These are phyloP conservation scores for Silurus lanzhouensis DNA, from an alignment of 2,797 vertebrate genomes.

Conservation along the genomic window DNA sequence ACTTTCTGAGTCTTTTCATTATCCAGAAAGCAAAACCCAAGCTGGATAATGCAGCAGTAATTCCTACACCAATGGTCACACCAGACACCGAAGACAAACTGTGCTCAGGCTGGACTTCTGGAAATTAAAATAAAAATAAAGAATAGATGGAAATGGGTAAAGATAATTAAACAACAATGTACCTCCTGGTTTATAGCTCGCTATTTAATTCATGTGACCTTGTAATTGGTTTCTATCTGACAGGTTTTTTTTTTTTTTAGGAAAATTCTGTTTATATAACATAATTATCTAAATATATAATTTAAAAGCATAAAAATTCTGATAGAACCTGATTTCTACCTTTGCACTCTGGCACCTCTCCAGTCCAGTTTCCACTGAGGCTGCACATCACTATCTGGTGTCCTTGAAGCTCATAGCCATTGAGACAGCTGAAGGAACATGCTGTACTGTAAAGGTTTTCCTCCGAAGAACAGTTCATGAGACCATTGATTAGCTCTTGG, in stretches of 20 bases:
- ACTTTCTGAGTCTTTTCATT: slow-evolving; percentile 62
- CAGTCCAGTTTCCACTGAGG: slow-evolving; percentile 74
- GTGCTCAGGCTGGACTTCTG: neutral
- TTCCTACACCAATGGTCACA: slow-evolving; percentile 55
- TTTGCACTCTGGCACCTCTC: slow-evolving; percentile 68
- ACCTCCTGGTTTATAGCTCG: neutral
- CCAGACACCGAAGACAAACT: slow-evolving; percentile 34
- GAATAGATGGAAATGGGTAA: neutral
- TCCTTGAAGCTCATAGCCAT: slow-evolving; percentile 65
- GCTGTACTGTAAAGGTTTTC: slow-evolving; percentile 63
- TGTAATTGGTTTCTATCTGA: neutral
- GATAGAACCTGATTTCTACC: slow-evolving; percentile 58
- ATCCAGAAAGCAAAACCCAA: slow-evolving; percentile 64
- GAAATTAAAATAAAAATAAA: slow-evolving; percentile 49
- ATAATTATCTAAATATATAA: no score
- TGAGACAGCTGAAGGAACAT: slow-evolving; percentile 74
- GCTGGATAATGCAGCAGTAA: slow-evolving; percentile 44
- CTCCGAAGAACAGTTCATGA: slow-evolving; percentile 68
- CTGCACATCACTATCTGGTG: slow-evolving; percentile 63
- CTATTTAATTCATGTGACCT: neutral
- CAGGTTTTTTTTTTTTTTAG: no score
- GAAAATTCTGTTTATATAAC: no score
- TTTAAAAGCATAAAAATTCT: no score
- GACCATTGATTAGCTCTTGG: slow-evolving; percentile 59
- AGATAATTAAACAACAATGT: neutral